Evolutionary conservation across 2,113 vertebrate genomes (phyloP).

Genomic region (Lynx canadensis): DNA sequence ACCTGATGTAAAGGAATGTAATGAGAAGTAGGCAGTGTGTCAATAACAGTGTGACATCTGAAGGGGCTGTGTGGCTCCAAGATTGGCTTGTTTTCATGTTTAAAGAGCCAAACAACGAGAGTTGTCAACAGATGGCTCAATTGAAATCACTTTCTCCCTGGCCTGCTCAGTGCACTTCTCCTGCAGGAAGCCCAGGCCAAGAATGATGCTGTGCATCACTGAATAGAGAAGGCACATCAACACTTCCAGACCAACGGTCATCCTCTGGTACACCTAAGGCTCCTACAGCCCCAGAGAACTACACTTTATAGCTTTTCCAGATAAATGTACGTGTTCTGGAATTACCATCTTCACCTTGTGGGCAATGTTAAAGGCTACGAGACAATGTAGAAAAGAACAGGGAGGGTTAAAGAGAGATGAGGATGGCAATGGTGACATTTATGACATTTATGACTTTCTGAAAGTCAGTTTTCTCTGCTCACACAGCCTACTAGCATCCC

Average conservation of each 20-base stretch:
- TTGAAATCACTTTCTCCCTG: not conserved
- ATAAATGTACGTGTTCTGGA: not conserved
- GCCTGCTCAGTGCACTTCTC: not conserved
- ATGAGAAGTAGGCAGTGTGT: not conserved
- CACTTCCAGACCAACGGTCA: not conserved
- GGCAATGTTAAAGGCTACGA: not conserved
- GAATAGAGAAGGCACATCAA: not conserved
- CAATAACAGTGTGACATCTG: not conserved
- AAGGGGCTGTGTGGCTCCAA: not conserved
- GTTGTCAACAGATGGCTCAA: not conserved
- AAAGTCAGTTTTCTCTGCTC: not conserved
- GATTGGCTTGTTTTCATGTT: not conserved
- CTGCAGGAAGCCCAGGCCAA: not conserved
- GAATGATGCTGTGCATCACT: fast-evolving
- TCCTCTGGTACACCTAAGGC: not conserved
- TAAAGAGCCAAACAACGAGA: not conserved
- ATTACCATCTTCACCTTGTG: fast-evolving
- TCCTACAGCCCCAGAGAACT: not conserved
- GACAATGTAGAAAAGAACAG: not conserved
- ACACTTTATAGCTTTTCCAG: not conserved
- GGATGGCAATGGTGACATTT: not conserved
- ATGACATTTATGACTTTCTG: not conserved
- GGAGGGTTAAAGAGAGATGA: not conserved
- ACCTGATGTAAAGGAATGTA: not conserved
- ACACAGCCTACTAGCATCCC: not conserved